Evolutionary conservation across 2,797 vertebrate genomes (phyloP).

Genomic region (Hippopotamyrus pictus): DNA sequence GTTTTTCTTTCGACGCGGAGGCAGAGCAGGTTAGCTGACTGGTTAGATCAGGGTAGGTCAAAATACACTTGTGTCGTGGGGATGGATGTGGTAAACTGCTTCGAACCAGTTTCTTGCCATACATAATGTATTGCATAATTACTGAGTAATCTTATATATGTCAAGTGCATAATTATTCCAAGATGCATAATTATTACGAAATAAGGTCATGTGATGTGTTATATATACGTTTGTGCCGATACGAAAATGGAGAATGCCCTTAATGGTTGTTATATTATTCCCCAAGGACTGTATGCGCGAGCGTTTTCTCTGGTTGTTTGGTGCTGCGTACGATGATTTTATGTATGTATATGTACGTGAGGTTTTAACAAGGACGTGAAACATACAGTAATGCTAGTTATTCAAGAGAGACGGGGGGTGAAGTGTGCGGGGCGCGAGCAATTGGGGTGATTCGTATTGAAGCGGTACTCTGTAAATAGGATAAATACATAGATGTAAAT

Average conservation of each 20-base stretch:
- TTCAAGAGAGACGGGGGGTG: not conserved
- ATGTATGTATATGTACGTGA: not conserved
- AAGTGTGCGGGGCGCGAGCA: not conserved
- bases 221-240: not conserved
- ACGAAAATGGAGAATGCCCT: not conserved
- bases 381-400: not conserved
- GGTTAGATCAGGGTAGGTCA: not conserved
- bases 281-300: not conserved
- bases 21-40: not conserved
- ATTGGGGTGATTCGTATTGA: not conserved
- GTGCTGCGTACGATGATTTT: not conserved
- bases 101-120: not conserved
- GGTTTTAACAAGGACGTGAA: not conserved
- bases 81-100: not conserved
- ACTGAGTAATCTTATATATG: not conserved
- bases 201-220: not conserved
- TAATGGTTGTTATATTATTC: not conserved
- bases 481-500: not conserved
- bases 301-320: not conserved
- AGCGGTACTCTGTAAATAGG: not conserved
- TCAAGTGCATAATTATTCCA: not conserved
- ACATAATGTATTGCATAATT: not conserved
- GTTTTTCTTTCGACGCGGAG: not conserved
- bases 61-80: not conserved
- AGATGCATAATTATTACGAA: not conserved